Evolutionary conservation across 1,140 invertebrate genomes (phyloP), one percentile per base, ranked within the genome.

Genomic region (Drosophila ohnishii): DNA sequence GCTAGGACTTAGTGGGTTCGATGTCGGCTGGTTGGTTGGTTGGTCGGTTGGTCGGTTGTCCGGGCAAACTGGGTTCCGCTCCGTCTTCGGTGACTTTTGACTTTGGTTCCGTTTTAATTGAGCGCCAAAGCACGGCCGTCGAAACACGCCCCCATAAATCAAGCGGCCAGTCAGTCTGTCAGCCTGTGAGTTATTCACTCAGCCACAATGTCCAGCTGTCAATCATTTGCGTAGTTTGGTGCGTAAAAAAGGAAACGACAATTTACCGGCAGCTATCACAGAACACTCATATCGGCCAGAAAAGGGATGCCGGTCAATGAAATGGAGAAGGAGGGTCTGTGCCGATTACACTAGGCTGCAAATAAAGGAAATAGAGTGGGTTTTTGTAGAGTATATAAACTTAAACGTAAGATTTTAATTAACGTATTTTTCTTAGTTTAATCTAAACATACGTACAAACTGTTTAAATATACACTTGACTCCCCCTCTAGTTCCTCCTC

Each of bases 231-330:
- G 65, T 58, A 79, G 80, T 60, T 57, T 28, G 67, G 71, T 84
- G 72, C 66, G 56, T 76, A 71, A 84, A 83, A 80, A 78, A 80
- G 75, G 83, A 87, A 86, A 82, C 75, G 75, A 87, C 70, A 77
- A 48, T 80, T 84, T 84, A 84, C 77, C 67, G 75, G 66, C 66
- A 45, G 72, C 58, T 53, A 75, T 82, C 79, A 74, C 63, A 77
- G 53, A 57, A 57, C 59, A 57, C 50, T 32, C 40, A 25, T 11
- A 69, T 32, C 37, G 35, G 16, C 40, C 19, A 10, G 30, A 39
- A 53, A 53, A 13, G 35, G 14, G 22, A n/a, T n/a, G 40, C 13
- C 40, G 11, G 50, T 53, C 50, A 22, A 35, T 53, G 16, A 16
- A 35, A 35, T 22, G 13, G 50, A 5, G 7, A 13, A 34, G 7